Evolutionary conservation across 2,113 vertebrate genomes (phyloP).

Genomic region (Ctenomys sociabilis): DNA sequence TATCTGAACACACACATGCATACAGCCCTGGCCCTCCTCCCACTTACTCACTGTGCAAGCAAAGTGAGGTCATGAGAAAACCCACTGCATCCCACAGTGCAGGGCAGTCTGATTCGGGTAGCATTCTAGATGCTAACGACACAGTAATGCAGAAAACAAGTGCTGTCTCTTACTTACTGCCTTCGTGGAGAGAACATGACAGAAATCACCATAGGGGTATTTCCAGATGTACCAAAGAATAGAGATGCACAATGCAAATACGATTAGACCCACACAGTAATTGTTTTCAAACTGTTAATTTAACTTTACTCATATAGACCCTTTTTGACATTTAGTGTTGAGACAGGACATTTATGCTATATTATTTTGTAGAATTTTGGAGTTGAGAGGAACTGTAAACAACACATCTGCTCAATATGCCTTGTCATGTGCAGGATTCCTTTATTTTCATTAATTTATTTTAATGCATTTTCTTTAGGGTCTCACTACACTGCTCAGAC

Average conservation of each 20-base stretch:
- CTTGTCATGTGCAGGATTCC: background rate
- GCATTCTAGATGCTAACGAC: background rate
- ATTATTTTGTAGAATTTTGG: constrained; percentile 14
- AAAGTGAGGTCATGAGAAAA: background rate
- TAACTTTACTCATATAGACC: constrained; percentile 14
- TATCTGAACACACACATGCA: background rate
- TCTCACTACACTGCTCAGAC: too few species aligned
- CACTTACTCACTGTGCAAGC: background rate
- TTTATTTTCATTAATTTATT: background rate
- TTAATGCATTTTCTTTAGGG: too few species aligned
- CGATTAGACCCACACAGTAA: background rate
- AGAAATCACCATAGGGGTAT: background rate
- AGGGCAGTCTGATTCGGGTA: too few species aligned
- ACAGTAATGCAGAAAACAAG: background rate
- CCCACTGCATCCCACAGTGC: background rate
- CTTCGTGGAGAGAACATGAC: background rate
- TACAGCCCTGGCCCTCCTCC: background rate
- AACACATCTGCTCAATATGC: background rate
- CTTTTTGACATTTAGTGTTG: background rate
- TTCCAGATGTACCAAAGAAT: background rate
- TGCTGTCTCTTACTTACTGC: background rate
- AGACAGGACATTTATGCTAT: background rate
- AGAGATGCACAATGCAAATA: background rate
- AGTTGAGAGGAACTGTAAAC: background rate
- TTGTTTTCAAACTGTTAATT: constrained; percentile 6